phyloP scores from a whole-genome alignment of 2,888 invertebrate genomes.

The Drosophila subsilvestris region DNA sequence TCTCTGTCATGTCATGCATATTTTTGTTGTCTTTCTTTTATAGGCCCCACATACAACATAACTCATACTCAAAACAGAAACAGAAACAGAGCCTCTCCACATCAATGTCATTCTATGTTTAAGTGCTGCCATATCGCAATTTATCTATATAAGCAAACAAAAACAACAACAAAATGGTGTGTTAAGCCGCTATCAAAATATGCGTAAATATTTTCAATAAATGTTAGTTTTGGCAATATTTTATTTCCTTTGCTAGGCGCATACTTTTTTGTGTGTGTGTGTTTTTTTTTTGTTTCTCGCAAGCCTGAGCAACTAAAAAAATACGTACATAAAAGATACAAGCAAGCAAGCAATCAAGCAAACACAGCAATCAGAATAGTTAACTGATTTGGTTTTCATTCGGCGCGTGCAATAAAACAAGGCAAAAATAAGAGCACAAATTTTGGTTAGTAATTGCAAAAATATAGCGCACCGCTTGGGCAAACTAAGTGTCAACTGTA shows the following conservation, averaged over 20 bases:
- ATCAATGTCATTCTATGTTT: slow-evolving; percentile 45
- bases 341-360: background rate
- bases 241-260: slow-evolving; percentile 29
- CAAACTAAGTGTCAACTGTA: slow-evolving; percentile 45
- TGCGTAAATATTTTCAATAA: slow-evolving; percentile 2
- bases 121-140: slow-evolving; percentile 57
- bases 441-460: slow-evolving; percentile 29
- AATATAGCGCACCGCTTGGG: slow-evolving; percentile 52
- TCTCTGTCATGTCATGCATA: slow-evolving; percentile 53
- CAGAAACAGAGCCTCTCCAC: slow-evolving; percentile 64
- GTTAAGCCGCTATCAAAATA: slow-evolving; percentile 66
- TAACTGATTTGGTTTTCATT: slow-evolving; percentile 85
- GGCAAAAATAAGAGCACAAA: slow-evolving; percentile 48
- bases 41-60: slow-evolving; percentile 52
- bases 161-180: slow-evolving; percentile 65
- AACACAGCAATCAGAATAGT: slow-evolving; percentile 43
- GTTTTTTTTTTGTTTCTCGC: background rate
- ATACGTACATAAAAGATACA: slow-evolving; percentile 1
- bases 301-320: slow-evolving; percentile 37
- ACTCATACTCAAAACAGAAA: no score
- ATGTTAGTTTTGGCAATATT: slow-evolving; percentile 8
- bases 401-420: slow-evolving; percentile 73
- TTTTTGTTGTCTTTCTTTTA: slow-evolving; percentile 58
- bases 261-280: slow-evolving; percentile 1
- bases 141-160: slow-evolving; percentile 37